These are phyloP conservation scores for Brachyhypopomus gauderio DNA, from an alignment of 2,113 vertebrate genomes.

Conservation along the genomic window DNA sequence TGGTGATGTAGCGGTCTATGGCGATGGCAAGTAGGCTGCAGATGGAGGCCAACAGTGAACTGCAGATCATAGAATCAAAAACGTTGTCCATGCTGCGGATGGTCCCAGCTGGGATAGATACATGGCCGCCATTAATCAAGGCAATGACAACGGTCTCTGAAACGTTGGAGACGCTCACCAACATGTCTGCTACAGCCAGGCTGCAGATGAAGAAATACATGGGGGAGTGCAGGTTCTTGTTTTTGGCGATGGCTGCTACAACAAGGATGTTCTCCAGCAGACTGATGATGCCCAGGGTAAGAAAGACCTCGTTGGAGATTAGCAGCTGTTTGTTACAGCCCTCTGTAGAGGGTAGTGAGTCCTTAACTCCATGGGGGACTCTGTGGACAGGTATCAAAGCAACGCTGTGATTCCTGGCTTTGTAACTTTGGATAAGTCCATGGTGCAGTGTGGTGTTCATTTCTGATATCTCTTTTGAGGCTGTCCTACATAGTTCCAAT, in stretches of 20 bases:
- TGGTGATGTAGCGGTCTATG: constrained; percentile 93
- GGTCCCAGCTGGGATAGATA: constrained; percentile 74
- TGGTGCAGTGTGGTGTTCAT: constrained; percentile 80
- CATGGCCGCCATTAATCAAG: constrained; percentile 79
- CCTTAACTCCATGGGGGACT: constrained; percentile 64
- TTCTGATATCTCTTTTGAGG: no score
- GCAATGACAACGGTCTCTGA: constrained; percentile 92
- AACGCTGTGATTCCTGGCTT: constrained; percentile 74
- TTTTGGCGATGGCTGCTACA: constrained; percentile 87
- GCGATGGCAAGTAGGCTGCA: constrained; percentile 94
- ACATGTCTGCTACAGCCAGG: constrained; percentile 91
- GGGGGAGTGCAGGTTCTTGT: constrained; percentile 93
- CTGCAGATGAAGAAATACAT: constrained; percentile 99
- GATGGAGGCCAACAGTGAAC: constrained; percentile 91
- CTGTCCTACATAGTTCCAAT: not conserved
- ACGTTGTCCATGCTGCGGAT: constrained; percentile 91
- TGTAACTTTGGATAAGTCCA: constrained; percentile 68
- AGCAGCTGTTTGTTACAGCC: constrained; percentile 92
- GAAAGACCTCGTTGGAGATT: constrained; percentile 89
- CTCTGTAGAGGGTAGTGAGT: constrained; percentile 62
- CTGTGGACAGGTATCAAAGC: constrained; percentile 57
- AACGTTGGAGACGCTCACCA: constrained; percentile 92
- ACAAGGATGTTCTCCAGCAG: constrained; percentile 91
- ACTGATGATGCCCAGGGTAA: constrained; percentile 88
- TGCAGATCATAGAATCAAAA: constrained; percentile 95